Conservation (phyloP, 2,113 vertebrate genomes). For the Bubalus kerabau region DNA sequence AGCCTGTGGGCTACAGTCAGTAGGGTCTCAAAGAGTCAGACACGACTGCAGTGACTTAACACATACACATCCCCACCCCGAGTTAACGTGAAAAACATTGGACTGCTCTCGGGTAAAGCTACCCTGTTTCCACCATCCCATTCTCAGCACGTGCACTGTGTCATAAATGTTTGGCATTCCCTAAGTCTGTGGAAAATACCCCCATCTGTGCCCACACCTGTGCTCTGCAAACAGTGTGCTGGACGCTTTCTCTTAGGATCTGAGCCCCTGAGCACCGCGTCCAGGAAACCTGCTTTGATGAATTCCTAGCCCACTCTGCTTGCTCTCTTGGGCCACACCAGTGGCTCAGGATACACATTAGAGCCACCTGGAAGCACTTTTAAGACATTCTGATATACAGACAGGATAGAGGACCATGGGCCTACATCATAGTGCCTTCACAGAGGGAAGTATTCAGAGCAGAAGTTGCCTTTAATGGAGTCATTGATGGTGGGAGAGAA, state of each 20-base stretch:
- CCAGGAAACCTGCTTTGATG: neutral
- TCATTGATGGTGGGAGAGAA: neutral
- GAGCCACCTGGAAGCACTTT: neutral
- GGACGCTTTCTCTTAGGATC: neutral
- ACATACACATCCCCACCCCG: neutral
- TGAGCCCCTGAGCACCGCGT: neutral
- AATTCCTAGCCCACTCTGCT: neutral
- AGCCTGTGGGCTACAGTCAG: neutral
- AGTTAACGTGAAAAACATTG: neutral
- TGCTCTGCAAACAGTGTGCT: neutral
- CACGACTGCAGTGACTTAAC: neutral
- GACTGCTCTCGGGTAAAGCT: neutral
- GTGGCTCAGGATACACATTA: neutral
- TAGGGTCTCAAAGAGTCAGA: neutral
- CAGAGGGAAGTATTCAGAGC: neutral
- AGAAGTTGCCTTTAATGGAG: neutral
- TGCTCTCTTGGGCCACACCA: neutral
- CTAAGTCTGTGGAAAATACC: neutral
- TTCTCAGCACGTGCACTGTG: neutral
- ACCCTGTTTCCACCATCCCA: neutral
- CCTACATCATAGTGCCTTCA: neutral
- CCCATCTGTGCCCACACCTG: neutral
- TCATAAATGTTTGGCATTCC: neutral
- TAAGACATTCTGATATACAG: neutral
- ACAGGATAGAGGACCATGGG: neutral